phyloP scores from a whole-genome alignment of 1,140 invertebrate species.

The Asobara japonica region DNA sequence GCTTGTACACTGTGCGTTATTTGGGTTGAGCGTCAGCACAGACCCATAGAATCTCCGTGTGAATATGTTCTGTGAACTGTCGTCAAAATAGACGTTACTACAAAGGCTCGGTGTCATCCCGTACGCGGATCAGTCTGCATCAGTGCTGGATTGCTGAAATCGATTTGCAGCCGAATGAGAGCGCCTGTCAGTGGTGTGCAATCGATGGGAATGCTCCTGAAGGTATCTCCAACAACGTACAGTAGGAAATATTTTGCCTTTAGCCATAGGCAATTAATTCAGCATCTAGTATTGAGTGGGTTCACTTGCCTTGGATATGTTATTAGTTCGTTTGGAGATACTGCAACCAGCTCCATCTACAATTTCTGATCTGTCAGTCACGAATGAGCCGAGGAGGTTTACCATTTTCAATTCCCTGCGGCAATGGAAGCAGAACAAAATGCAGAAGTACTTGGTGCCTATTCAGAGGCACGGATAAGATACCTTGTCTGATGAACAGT shows the following conservation, averaged over 20 bases:
- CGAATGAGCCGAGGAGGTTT: neutral
- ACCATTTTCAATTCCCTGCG: neutral
- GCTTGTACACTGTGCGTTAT: constrained; percentile 45
- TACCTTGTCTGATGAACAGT: too few relatives aligned
- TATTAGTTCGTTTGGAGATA: neutral
- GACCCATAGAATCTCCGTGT: constrained; percentile 39
- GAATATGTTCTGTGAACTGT: constrained; percentile 19
- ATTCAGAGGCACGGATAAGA: too few relatives aligned
- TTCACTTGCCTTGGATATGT: neutral
- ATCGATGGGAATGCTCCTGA: neutral
- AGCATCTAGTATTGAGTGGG: neutral
- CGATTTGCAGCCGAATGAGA: neutral
- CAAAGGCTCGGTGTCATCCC: neutral
- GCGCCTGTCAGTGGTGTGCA: neutral
- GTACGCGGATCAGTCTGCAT: neutral
- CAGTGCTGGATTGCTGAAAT: neutral
- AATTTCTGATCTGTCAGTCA: neutral
- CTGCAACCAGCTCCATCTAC: neutral
- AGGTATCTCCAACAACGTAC: neutral
- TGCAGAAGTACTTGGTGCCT: too few relatives aligned
- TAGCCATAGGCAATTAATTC: neutral
- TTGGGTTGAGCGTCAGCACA: constrained; percentile 48
- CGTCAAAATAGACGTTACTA: constrained; percentile 17
- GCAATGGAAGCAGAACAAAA: neutral
- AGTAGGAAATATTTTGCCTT: neutral